Base-by-base conservation (phyloP, 2,797 vertebrate species). In the Enteromius paludinosus region DNA sequence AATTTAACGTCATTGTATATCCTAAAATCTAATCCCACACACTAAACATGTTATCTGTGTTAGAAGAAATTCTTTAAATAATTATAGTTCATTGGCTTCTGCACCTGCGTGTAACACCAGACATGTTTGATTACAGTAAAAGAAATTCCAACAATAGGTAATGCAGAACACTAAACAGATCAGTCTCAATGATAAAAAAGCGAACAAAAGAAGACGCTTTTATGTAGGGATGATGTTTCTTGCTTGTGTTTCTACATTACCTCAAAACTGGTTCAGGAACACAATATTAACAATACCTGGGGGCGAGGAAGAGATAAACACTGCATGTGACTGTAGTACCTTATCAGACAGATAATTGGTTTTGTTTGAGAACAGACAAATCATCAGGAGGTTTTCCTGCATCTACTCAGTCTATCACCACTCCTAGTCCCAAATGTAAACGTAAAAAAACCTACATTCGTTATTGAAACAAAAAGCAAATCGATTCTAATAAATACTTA, bases 251-350 rank as follows among this genome's bases (percentile, higher is more conserved):
- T 61, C 54, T 35, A 38, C 25, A 45, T 64, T 54, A 41, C 33
- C 30, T 28, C 47, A 65, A 73, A 84, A 82, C 84, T 43, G 79
- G 82, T 86, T 84, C 12, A 10, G 35, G 14, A 78, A 66, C 41
- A 65, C 59, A 66, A 69, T 38, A 61, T 65, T 14, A 38, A 84
- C 49, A 45, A 74, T 54, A 47, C 28, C n/a, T 64, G 10, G 23
- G 43, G 18, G 6, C 0, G 61, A 64, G 9, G 6, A 30, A 17
- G 56, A 62, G 20, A 1, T 14, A 25, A 14, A 30, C 17, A 78
- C 28, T 38, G 25, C 38, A n/a, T n/a, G 54, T 10, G 20, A 25
- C 47, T 47, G 62, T 35, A n/a, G 15, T 47, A 18, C 15, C 59
- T 52, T 38, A 56, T 69, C 33, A 41, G 64, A 8, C 14, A 56